phyloP scores from a whole-genome alignment of 1,140 invertebrate species.

The Magallana ariakensis region DNA sequence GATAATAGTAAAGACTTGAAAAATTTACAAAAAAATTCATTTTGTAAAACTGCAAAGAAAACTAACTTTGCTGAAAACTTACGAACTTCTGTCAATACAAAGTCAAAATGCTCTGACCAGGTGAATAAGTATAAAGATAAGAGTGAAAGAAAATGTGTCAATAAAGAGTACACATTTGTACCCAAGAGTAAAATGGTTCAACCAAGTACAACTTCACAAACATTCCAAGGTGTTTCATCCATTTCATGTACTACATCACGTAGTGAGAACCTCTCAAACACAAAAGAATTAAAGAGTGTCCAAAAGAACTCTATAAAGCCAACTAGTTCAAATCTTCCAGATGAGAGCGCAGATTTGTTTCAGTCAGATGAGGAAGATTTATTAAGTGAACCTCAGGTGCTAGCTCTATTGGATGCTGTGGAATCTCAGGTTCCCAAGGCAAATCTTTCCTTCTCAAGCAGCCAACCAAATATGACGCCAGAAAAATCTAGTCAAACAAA shows the following conservation, averaged over 20 bases:
- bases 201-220: neutral
- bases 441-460: neutral
- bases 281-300: neutral
- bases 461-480: neutral
- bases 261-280: too few species aligned
- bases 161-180: slow-evolving; percentile 6
- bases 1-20: neutral
- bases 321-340: neutral
- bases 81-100: too few species aligned
- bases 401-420: slow-evolving; percentile 50
- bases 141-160: neutral
- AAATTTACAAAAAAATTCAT: neutral
- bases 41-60: neutral
- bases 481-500: neutral
- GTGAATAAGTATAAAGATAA: neutral
- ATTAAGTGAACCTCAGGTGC: slow-evolving; percentile 66
- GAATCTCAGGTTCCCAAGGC: slow-evolving; percentile 1
- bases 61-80: neutral
- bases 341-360: slow-evolving; percentile 58
- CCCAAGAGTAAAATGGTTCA: neutral
- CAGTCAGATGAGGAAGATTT: slow-evolving; percentile 64
- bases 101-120: neutral
- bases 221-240: too few species aligned
- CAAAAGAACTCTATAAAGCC: neutral
- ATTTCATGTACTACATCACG: too few species aligned